A percentile compares a stretch with the other conserved stretches of the same genome.
These are phyloP conservation scores for Amiota mariae DNA, from an alignment of 2,888 invertebrate species.

Conservation along the genomic window DNA sequence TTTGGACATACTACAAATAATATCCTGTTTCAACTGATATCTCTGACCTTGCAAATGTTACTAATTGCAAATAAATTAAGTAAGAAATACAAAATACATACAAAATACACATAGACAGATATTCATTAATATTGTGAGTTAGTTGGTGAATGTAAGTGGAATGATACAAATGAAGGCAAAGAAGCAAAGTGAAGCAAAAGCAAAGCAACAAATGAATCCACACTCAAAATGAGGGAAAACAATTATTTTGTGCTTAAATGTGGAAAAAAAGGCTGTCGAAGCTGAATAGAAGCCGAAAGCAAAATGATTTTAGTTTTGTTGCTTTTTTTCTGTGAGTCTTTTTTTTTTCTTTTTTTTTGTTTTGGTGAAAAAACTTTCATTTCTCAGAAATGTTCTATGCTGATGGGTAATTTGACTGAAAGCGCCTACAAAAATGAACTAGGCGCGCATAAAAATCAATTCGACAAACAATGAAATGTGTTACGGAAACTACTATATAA, in stretches of 20 bases:
- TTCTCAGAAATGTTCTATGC: neutral
- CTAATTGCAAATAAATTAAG: slow-evolving; percentile 67
- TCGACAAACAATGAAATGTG: slow-evolving; percentile 65
- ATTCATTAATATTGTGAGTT: no score
- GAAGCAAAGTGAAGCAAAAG: slow-evolving; percentile 40
- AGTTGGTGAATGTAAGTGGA: neutral
- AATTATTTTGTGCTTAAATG: slow-evolving; percentile 51
- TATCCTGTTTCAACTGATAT: neutral
- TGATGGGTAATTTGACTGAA: neutral
- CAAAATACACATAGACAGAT: neutral
- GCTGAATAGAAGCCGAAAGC: no score
- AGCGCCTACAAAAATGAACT: slow-evolving; percentile 21
- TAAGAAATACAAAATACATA: slow-evolving; percentile 14
- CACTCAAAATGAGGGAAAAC: slow-evolving; percentile 42
- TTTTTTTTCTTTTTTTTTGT: no score
- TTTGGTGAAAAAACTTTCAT: no score
- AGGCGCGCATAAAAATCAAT: slow-evolving; percentile 61
- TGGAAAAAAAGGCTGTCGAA: slow-evolving; percentile 9
- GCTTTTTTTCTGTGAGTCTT: no score
- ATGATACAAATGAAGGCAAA: slow-evolving; percentile 1
- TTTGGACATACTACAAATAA: neutral
- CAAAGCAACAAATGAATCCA: slow-evolving; percentile 38
- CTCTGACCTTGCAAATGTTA: slow-evolving; percentile 40
- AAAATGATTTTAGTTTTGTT: no score
- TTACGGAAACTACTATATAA: slow-evolving; percentile 62